A percentile compares a stretch with the other conserved stretches of the same genome.
Evolutionary conservation across 2,113 vertebrate genomes (phyloP).

Genomic region (Pycnonotus jocosus): DNA sequence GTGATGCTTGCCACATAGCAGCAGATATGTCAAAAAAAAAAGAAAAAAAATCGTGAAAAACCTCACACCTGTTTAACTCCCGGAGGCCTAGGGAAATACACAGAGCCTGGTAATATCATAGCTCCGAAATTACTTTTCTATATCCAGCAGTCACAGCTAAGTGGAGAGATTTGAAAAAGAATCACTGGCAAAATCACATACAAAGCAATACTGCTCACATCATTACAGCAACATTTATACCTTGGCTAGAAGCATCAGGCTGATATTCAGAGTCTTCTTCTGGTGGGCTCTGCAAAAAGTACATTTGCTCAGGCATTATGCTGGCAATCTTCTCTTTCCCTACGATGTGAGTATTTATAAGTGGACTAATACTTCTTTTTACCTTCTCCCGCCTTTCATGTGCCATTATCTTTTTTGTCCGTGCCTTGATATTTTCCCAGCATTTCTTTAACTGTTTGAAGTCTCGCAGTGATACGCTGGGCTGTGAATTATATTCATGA

Average conservation of each 20-base stretch:
- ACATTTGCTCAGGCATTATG: conserved; percentile 80
- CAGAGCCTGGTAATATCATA: neutral
- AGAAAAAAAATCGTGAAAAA: neutral
- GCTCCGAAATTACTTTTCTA: neutral
- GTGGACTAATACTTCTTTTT: conserved; percentile 76
- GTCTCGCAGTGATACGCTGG: conserved; percentile 77
- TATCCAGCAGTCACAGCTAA: neutral
- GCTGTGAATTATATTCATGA: conserved; percentile 80
- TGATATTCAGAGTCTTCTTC: conserved; percentile 78
- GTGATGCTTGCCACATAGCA: neutral
- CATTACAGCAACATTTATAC: conserved; percentile 46
- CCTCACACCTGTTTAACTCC: neutral
- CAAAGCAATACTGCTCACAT: neutral
- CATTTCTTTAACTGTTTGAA: conserved; percentile 84
- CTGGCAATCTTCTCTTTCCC: conserved; percentile 77
- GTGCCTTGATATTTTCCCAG: conserved; percentile 84
- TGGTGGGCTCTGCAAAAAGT: conserved; percentile 77
- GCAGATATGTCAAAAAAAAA: neutral
- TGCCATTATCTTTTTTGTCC: conserved; percentile 85
- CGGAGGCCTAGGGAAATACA: neutral
- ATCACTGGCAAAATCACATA: neutral
- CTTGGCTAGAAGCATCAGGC: conserved; percentile 71
- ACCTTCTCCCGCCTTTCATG: conserved; percentile 80
- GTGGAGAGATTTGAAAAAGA: neutral
- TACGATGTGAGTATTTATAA: conserved; percentile 72